Evolutionary conservation across 2,113 vertebrate genomes (phyloP).

Genomic region (Bubalus kerabau): DNA sequence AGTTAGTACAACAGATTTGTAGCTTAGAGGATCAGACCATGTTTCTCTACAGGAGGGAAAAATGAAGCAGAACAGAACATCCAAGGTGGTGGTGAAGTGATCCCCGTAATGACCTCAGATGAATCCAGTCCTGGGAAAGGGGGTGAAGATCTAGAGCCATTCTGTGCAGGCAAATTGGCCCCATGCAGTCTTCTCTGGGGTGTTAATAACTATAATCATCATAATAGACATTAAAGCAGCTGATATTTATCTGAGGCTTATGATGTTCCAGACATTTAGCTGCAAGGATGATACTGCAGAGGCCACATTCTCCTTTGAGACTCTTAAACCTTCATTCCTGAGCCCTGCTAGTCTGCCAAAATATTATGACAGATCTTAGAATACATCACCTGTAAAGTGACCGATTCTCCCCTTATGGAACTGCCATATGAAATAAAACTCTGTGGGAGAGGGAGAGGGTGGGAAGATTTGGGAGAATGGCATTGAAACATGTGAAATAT

Average conservation of each 20-base stretch:
- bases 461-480: too few relatives aligned
- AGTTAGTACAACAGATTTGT: not conserved
- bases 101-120: not conserved
- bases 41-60: not conserved
- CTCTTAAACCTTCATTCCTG: not conserved
- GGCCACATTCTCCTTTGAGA: not conserved
- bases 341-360: not conserved
- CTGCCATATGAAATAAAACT: not conserved
- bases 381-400: not conserved
- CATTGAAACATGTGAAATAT: too few relatives aligned
- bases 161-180: not conserved
- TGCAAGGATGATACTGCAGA: not conserved
- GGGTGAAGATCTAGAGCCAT: not conserved
- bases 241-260: slow-evolving; percentile 43
- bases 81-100: not conserved
- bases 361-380: not conserved
- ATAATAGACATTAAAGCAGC: slow-evolving; percentile 45
- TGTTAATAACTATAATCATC: slow-evolving; percentile 13
- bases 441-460: too few relatives aligned
- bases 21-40: not conserved
- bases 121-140: not conserved
- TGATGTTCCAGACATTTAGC: slow-evolving; percentile 25
- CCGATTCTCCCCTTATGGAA: not conserved
- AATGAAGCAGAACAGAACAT: not conserved
- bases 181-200: not conserved